phyloP scores from a whole-genome alignment of 2,888 invertebrate species.

The Orthosia gothica region DNA sequence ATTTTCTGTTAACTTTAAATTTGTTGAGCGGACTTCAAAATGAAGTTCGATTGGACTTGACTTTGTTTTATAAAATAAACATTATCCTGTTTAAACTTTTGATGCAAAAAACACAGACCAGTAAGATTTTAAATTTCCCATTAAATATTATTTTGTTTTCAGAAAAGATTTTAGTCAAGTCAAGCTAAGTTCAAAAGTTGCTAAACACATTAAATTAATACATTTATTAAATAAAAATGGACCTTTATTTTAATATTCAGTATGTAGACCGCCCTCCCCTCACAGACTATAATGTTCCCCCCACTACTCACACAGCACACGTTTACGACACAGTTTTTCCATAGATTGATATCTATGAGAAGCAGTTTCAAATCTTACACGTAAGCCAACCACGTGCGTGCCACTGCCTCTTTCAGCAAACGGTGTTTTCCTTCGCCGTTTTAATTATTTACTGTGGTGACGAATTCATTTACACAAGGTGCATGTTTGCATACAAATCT shows the following conservation, averaged over 20 bases:
- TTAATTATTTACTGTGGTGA: no score
- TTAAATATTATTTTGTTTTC: neutral
- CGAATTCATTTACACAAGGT: no score
- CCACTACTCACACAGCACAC: no score
- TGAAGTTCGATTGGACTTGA: neutral
- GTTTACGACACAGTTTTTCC: no score
- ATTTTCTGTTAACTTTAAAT: neutral
- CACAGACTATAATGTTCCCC: no score
- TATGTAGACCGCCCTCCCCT: no score
- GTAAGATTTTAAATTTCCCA: neutral
- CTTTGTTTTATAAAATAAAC: neutral
- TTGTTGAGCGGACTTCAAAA: neutral
- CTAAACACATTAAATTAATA: neutral
- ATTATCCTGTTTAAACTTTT: neutral
- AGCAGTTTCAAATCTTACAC: no score
- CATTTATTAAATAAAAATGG: neutral
- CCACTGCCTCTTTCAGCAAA: no score
- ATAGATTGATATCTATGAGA: no score
- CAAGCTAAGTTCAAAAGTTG: neutral
- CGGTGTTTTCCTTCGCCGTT: no score
- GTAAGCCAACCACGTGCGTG: no score
- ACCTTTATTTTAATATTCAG: neutral
- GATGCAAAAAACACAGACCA: neutral
- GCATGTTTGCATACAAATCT: no score
- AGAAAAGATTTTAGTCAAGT: neutral